Evolutionary conservation across 35 echinoderm and acorn worm species (phyloP), one percentile per base, ranked within the genome.

Genomic region (Holothuria glaberrima): DNA sequence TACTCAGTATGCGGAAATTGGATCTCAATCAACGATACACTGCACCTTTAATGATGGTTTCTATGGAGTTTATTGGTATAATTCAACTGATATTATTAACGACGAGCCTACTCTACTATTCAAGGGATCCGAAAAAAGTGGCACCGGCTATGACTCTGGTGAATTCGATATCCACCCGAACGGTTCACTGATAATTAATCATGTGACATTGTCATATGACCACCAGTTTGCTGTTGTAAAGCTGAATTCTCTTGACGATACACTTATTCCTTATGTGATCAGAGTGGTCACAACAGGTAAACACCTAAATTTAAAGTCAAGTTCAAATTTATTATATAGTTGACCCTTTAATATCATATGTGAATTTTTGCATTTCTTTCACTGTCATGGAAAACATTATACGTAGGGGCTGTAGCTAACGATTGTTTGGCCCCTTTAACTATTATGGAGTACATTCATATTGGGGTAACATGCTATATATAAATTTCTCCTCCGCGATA

Each of bases 21-120:
- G 38, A 13, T 20, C n/a, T 12, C n/a, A 9, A 9, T n/a, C 22
- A 45, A 48, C 48, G 26, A 48, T 77, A 5, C n/a, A 54, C 5
- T 77, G 73, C 36, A 48, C 73, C 12, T 77, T 77, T 25, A 20
- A 18, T 27, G 21, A 19, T 1, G 41, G 48, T 77, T 46, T 77
- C 33, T 33, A 77, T 50, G 73, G 73, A 25, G 38, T 77, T 33
- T 36, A 48, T 46, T 77, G 73, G 73, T 77, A 77, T 48, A 77
- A 77, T 36, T 77, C 73, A 48, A 77, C 35, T 5, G 38, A 77
- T 50, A 77, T 48, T 17, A 5, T 25, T 21, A 77, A 77, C 21
- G 35, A 48, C 9, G 36, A 77, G 48, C 73, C 73, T n/a, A 77
- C 48, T 48, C 41, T 77, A 22, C 41, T 20, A 21, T n/a, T 48